A percentile compares a stretch with the other conserved stretches of the same genome.
phyloP scores from a whole-genome alignment of 2,888 invertebrate genomes.

The Ctenicera cuprea region DNA sequence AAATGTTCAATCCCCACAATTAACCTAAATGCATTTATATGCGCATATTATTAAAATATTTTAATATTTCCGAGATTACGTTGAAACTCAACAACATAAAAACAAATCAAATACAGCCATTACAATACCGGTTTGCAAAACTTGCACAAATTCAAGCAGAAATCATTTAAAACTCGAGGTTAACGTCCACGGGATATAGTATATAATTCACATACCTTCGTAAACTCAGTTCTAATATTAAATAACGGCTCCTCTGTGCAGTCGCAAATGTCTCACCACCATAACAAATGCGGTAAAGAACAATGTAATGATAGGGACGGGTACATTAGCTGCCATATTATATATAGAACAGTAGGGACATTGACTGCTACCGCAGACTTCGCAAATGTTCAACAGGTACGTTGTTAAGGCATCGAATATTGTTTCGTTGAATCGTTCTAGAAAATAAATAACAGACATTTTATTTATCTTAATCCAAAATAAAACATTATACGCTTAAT shows the following conservation, averaged over 20 bases:
- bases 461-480: no score
- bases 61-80: no score
- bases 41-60: background rate
- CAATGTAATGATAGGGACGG: constrained; percentile 62
- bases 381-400: constrained; percentile 92
- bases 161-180: background rate
- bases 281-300: constrained; percentile 61
- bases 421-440: constrained; percentile 94
- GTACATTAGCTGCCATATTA: constrained; percentile 76
- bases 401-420: constrained; percentile 92
- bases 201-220: constrained; percentile 8
- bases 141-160: constrained; percentile 32
- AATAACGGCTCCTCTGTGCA: constrained; percentile 54
- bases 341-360: constrained; percentile 94
- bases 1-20: background rate
- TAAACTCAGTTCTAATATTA: constrained; percentile 40
- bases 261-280: constrained; percentile 59
- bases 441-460: constrained; percentile 64
- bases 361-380: constrained; percentile 95
- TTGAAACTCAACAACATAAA: no score
- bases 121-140: background rate
- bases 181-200: background rate
- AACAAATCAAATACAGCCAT: background rate
- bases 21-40: no score
- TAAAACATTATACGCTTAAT: no score